These are phyloP conservation scores for Amphipoea lucens DNA, from an alignment of 2,888 invertebrate genomes.

Conservation along the genomic window DNA sequence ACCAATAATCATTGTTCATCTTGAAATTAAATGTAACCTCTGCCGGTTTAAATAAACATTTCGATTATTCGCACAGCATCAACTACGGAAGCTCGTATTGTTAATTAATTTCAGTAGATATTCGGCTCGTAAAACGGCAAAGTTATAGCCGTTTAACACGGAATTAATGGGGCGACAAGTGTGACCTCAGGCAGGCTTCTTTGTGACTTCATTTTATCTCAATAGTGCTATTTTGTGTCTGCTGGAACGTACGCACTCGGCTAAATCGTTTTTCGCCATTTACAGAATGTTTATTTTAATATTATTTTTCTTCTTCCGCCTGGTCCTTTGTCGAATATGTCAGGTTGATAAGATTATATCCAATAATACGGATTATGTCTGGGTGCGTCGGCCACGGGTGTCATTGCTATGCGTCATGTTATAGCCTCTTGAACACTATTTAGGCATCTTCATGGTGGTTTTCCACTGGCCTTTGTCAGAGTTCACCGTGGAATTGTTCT, in stretches of 20 bases:
- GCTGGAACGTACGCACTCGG: slow-evolving; percentile 69
- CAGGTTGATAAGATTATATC: slow-evolving; percentile 73
- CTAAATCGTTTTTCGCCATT: slow-evolving; percentile 79
- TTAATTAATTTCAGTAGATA: slow-evolving; percentile 82
- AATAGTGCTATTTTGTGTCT: slow-evolving; percentile 74
- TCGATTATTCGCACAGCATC: slow-evolving; percentile 68
- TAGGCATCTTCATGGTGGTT: slow-evolving; percentile 23
- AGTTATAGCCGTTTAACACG: slow-evolving; percentile 80
- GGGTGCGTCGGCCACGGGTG: slow-evolving; percentile 51
- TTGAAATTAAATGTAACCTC: slow-evolving; percentile 63
- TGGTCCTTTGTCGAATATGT: slow-evolving; percentile 71
- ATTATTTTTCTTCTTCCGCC: slow-evolving; percentile 74
- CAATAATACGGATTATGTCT: slow-evolving; percentile 61
- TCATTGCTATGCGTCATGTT: slow-evolving; percentile 45
- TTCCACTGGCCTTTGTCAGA: slow-evolving; percentile 2
- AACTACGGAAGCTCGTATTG: slow-evolving; percentile 75
- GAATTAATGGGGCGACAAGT: slow-evolving; percentile 79
- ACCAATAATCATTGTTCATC: slow-evolving; percentile 67
- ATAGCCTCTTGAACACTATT: slow-evolving; percentile 36
- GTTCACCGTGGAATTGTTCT: neutral
- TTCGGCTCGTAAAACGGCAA: slow-evolving; percentile 81
- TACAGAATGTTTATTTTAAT: slow-evolving; percentile 77
- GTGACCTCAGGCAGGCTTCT: slow-evolving; percentile 77
- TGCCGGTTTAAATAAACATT: slow-evolving; percentile 72
- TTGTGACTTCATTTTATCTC: slow-evolving; percentile 79